These are phyloP conservation scores for Carassius auratus DNA, from an alignment of 2,113 vertebrate species.

Conservation along the genomic window DNA sequence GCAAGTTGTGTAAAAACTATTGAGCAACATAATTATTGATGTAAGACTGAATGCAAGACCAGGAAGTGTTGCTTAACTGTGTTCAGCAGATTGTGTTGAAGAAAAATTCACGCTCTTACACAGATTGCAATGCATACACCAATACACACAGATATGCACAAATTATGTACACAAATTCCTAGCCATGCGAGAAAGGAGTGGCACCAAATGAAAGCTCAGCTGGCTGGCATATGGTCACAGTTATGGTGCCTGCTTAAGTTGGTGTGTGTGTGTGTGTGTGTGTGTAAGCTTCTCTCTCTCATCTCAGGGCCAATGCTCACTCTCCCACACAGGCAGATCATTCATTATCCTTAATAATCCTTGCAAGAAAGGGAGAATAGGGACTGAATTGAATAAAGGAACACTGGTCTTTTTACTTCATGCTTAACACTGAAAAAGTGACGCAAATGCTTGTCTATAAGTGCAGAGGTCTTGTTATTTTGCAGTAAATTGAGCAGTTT, in stretches of 20 bases:
- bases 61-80: constrained; percentile 9
- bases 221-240: constrained; percentile 39
- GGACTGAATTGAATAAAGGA: background rate
- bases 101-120: background rate
- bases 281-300: background rate
- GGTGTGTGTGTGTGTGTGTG: constrained; percentile 33
- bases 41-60: background rate
- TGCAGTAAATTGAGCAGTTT: background rate
- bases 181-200: constrained; percentile 19
- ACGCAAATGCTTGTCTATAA: background rate
- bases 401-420: background rate
- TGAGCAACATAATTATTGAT: background rate
- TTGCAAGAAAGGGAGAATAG: background rate
- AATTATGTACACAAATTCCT: constrained; percentile 25
- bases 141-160: constrained; percentile 13
- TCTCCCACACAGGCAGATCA: background rate
- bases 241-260: constrained; percentile 18
- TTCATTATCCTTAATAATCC: constrained; percentile 19
- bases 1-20: background rate
- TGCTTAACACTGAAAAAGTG: background rate
- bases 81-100: background rate
- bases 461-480: background rate
- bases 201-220: constrained; percentile 35
- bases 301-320: constrained; percentile 9
- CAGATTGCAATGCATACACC: constrained; percentile 15